Evolutionary conservation across 2,113 vertebrate species (phyloP).

Genomic region (Tachycineta bicolor): DNA sequence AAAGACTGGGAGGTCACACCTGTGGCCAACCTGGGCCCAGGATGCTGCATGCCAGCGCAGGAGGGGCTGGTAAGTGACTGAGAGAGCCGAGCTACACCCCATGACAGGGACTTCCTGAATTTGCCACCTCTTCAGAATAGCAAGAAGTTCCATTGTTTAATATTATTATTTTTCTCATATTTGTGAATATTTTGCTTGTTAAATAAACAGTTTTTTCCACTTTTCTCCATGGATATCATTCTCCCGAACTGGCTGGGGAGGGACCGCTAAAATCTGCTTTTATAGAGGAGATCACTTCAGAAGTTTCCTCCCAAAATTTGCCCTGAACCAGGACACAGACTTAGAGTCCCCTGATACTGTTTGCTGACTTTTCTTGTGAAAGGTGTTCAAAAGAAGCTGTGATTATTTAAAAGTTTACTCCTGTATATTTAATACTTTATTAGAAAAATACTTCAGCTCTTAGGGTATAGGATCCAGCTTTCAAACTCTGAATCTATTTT

Average conservation of each 20-base stretch:
- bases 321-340: not conserved
- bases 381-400: not conserved
- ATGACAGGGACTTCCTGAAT: no score
- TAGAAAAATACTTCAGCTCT: not conserved
- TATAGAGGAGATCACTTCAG: not conserved
- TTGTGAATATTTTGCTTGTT: not conserved
- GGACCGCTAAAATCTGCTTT: not conserved
- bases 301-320: not conserved
- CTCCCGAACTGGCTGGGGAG: fast-evolving
- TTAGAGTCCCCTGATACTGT: not conserved
- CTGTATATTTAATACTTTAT: not conserved
- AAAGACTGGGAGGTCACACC: fast-evolving
- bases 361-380: not conserved
- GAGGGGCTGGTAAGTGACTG: not conserved
- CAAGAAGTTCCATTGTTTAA: fast-evolving
- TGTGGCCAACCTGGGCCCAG: fast-evolving
- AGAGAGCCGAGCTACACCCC: fast-evolving
- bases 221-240: not conserved
- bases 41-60: fast-evolving
- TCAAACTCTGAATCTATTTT: not conserved
- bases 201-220: not conserved
- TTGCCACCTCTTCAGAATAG: not conserved
- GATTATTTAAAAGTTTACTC: not conserved
- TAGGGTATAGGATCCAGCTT: not conserved
- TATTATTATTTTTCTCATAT: not conserved